Conservation (phyloP, 2,113 vertebrate species). For the Cepphus grylle region DNA sequence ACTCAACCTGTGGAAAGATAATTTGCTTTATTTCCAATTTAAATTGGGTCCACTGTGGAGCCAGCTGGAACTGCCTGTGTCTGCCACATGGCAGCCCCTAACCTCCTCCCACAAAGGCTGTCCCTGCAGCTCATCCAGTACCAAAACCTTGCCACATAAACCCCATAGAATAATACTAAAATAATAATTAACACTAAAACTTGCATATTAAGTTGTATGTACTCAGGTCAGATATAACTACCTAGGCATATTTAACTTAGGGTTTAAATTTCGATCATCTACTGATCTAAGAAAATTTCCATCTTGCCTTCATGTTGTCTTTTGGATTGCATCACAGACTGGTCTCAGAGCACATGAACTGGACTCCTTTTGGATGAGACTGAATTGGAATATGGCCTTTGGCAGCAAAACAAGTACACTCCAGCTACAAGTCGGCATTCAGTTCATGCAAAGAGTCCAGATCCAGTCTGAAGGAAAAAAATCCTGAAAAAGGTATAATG, state of each 20-base stretch:
- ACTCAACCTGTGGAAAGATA: not conserved
- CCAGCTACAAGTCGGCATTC: not conserved
- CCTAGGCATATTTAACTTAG: not conserved
- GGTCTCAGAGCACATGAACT: not conserved
- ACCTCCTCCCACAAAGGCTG: not conserved
- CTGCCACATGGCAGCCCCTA: not conserved
- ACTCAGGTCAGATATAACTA: not conserved
- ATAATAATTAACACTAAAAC: not conserved
- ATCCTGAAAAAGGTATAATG: not conserved
- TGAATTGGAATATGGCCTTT: not conserved
- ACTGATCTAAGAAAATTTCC: not conserved
- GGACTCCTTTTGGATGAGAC: not conserved
- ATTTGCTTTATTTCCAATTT: not conserved
- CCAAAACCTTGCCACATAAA: not conserved
- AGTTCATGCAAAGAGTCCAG: not conserved
- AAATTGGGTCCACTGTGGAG: not conserved
- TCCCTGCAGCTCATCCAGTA: not conserved
- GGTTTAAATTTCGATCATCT: not conserved
- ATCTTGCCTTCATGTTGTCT: not conserved
- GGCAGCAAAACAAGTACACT: not conserved
- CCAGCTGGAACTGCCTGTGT: not conserved
- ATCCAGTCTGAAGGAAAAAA: not conserved
- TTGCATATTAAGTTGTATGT: not conserved
- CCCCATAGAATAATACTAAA: not conserved
- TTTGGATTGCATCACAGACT: not conserved